phyloP scores from a whole-genome alignment of 2,113 vertebrate species.

The Excalfactoria chinensis region DNA sequence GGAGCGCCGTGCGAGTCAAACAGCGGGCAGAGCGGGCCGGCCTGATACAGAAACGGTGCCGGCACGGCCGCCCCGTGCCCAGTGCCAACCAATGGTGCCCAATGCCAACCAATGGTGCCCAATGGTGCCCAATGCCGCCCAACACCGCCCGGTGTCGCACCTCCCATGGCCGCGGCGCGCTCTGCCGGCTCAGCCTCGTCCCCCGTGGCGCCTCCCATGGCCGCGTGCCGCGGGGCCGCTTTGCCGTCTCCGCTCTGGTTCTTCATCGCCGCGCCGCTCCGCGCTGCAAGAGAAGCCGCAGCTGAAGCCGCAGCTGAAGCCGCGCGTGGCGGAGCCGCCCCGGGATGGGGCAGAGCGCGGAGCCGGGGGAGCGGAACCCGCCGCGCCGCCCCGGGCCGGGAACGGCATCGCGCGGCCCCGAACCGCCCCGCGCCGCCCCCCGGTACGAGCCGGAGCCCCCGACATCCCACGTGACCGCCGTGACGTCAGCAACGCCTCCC shows the following conservation, averaged over 20 bases:
- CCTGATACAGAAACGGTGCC: fast-evolving
- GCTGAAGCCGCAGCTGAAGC: not conserved
- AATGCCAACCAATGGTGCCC: no score
- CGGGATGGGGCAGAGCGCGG: no score
- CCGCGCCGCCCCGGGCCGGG: no score
- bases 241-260: conserved; percentile 78
- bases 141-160: no score
- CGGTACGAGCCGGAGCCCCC: no score
- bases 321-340: no score
- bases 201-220: conserved; percentile 18
- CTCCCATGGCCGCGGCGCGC: not conserved
- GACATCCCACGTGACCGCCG: no score
- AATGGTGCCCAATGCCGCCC: no score
- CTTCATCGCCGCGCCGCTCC: conserved; percentile 69
- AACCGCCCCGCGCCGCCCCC: no score
- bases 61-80: not conserved
- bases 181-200: conserved; percentile 20
- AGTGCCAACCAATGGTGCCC: no score
- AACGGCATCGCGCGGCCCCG: no score
- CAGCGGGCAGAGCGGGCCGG: fast-evolving
- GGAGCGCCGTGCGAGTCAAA: fast-evolving
- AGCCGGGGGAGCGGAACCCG: no score
- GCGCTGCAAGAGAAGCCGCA: not conserved
- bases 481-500: not conserved
- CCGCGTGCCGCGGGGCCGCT: conserved; percentile 25